Base-by-base conservation (phyloP, 2,888 invertebrate species). In the Parapristionchus giblindavisi region DNA sequence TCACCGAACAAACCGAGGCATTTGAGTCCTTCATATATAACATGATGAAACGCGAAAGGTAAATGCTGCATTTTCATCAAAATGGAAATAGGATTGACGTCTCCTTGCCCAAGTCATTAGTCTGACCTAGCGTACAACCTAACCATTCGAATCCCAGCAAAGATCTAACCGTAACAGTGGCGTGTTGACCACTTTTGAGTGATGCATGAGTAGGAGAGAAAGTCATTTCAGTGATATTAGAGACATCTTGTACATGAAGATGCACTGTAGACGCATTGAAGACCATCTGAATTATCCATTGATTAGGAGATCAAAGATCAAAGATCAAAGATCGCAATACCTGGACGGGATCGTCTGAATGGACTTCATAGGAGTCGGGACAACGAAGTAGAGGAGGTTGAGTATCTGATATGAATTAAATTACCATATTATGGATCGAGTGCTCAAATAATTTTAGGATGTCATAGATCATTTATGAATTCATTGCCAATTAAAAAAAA, bases 311-410 rank as follows among this genome's bases (percentile, higher is more conserved):
- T 54, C n/a, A 54, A 24, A 27, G 60, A 8, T 5, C 17, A 32
- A 60, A n/a, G 5, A 32, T 11, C 8, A 34, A 5, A 27, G n/a
- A n/a, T 60, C 60, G 4, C 29, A 14, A 6, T 14, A 71, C 70
- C 70, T 71, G 70, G 29, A 71, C 56, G 8, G 70, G 32, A 1
- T 71, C 70, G 24, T 71, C 70, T 2, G 24, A 38, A 21, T 71
- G 56, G 8, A 88, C 77, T 1, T 81, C 77, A 75, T 85, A 88
- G 1, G 88, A 88, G 58, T 87, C 87, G 0, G 88, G 88, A 66
- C 88, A 88, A 36, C 87, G 86, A 77, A 88, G 79, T 6, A 88
- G 84, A 1, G 88, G 88, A 14, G 87, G 85, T 51, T 83, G 83
- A 2, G 85, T 87, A 78, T 88, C 87, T 79, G 78, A 70, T 80